phyloP scores from a whole-genome alignment of 2,888 invertebrate species.

The Gandaritis pyraliata region DNA sequence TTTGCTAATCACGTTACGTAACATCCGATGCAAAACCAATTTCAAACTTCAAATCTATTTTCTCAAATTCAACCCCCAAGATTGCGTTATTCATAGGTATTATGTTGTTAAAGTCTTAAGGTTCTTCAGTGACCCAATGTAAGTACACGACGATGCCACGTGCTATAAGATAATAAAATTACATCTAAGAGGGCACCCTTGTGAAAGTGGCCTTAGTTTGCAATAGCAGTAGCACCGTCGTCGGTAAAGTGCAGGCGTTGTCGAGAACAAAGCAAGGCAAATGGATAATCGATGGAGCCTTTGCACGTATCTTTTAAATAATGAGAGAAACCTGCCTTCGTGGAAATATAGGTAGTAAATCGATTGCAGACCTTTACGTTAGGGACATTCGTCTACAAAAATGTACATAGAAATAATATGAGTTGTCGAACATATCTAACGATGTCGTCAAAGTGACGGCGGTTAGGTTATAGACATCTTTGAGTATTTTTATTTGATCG shows the following conservation, averaged over 20 bases:
- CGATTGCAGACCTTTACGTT: conserved; percentile 27
- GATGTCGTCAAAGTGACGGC: too few relatives aligned
- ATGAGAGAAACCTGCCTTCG: conserved; percentile 43
- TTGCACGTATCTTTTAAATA: conserved; percentile 61
- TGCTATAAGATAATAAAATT: too few relatives aligned
- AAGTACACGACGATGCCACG: too few relatives aligned
- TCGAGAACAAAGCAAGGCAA: conserved; percentile 53
- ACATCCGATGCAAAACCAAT: too few relatives aligned
- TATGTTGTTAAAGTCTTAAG: too few relatives aligned
- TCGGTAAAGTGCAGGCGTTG: conserved; percentile 32
- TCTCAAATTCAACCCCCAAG: too few relatives aligned
- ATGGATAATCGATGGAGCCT: conserved; percentile 65
- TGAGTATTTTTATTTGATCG: not conserved
- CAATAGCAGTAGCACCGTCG: not conserved
- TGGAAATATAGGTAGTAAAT: conserved; percentile 43
- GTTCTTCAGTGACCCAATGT: too few relatives aligned
- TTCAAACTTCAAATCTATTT: too few relatives aligned
- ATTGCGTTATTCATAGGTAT: too few relatives aligned
- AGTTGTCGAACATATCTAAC: too few relatives aligned
- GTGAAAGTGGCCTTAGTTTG: not conserved
- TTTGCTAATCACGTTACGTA: not conserved
- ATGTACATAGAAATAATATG: not conserved
- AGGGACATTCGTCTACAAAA: not conserved
- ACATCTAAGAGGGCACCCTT: too few relatives aligned
- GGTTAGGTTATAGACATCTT: too few relatives aligned